Base-by-base conservation (phyloP, 1,140 invertebrate genomes). In the Zaprionus lachaisei region DNA sequence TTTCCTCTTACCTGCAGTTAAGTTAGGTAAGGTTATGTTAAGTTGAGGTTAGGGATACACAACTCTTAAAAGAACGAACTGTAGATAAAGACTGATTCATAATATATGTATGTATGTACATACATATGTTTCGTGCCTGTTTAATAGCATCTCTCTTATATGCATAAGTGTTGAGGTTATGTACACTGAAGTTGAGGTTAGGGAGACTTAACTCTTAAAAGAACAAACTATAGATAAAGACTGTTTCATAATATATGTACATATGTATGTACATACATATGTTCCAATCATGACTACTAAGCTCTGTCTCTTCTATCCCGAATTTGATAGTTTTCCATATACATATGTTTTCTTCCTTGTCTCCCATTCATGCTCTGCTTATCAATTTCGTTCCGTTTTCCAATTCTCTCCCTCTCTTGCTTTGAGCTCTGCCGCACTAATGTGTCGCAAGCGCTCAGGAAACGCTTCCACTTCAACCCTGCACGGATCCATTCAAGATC, bases 401-500 rank as follows among this genome's bases (percentile, higher is more conserved):
- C 47, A 34, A 17, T 58, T 54, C 22, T 24, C 20, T 24, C n/a
- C n/a, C 20, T 44, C n/a, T 44, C 2, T 7, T 15, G 11, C 64
- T 68, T 60, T 65, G 41, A 31, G 67, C 5, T 49, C 31, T 61
- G 62, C 51, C 57, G 66, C 73, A 15, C 11, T 24, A 24, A 24
- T 51, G 20, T 51, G 47, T 51, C 20, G 47, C 20, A 51, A 22
- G 12, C 11, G 47, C 47, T 51, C n/a, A 85, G 79, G 78, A 83
- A 83, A 68, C 71, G 54, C 31, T 49, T 20, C 47, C 69, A 73
- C 75, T 83, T 64, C 62, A 63, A 17, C 47, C 20, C 47, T 20
- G 4, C 12, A 2, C 20, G 20, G 47, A 14, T 51, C 65, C 49
- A 58, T 67, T 67, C 65, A 67, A 58, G 24, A 58, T 73, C n/a